Evolutionary conservation across 2,797 vertebrate species (phyloP).

Genomic region (Apogon hyalosoma): DNA sequence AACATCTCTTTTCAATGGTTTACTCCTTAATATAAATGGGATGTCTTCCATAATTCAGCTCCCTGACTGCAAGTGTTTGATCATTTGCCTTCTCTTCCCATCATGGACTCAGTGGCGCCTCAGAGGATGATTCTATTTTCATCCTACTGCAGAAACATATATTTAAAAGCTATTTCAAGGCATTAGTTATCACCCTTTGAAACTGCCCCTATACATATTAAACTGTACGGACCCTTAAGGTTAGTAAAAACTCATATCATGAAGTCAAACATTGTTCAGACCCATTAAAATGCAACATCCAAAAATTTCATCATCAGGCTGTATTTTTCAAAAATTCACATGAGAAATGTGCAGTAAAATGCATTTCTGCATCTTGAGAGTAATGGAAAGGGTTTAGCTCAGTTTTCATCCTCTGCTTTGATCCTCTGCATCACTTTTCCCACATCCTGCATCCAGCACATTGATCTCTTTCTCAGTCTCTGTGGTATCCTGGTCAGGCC

Average conservation of each 20-base stretch:
- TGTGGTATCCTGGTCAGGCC: constrained; percentile 53
- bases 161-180: constrained; percentile 37
- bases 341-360: not conserved
- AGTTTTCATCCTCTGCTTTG: not conserved
- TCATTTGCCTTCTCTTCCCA: constrained; percentile 20
- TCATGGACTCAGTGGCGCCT: constrained; percentile 6
- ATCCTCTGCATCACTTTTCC: constrained; percentile 25
- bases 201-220: not conserved
- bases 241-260: not conserved
- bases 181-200: not conserved
- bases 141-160: constrained; percentile 7
- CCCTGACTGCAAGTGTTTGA: constrained; percentile 41
- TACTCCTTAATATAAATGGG: constrained; percentile 19
- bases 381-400: not conserved
- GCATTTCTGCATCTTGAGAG: not conserved
- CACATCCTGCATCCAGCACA: constrained; percentile 32
- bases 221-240: not conserved
- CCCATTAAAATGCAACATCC: not conserved
- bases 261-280: not conserved
- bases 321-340: not conserved
- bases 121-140: constrained; percentile 30
- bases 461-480: constrained; percentile 51
- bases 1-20: constrained; percentile 15
- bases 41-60: constrained; percentile 37
- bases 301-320: not conserved